phyloP scores from a whole-genome alignment of 2,888 invertebrate species.

The Pachycephus smyrnensis region DNA sequence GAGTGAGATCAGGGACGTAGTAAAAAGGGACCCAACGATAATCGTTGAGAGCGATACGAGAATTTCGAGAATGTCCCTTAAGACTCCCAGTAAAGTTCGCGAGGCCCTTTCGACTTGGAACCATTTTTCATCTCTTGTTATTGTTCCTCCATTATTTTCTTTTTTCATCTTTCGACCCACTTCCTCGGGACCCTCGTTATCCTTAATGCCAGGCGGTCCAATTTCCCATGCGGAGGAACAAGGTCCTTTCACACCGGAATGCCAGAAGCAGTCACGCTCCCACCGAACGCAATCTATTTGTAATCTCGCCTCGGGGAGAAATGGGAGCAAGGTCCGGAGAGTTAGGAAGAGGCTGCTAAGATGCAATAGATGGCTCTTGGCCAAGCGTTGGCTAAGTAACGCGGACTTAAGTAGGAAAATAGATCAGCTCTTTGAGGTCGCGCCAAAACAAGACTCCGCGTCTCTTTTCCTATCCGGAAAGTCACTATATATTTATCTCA shows the following conservation, averaged over 20 bases:
- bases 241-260: conserved; percentile 33
- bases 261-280: conserved; percentile 26
- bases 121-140: neutral
- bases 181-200: neutral
- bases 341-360: conserved; percentile 65
- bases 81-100: neutral
- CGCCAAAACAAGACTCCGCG: neutral
- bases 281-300: conserved; percentile 49
- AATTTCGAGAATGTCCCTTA: neutral
- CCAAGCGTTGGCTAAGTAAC: conserved; percentile 61
- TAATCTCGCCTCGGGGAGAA: conserved; percentile 56
- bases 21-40: conserved; percentile 16
- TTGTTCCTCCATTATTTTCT: neutral
- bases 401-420: conserved; percentile 58
- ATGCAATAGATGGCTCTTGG: conserved; percentile 63
- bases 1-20: conserved; percentile 28
- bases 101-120: neutral
- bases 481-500: neutral
- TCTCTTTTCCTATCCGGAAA: neutral
- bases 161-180: neutral
- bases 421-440: conserved; percentile 46
- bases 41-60: neutral
- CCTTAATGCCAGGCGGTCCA: neutral
- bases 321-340: conserved; percentile 66
- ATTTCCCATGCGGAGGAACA: conserved; percentile 6